These are phyloP conservation scores for Spodoptera exigua DNA, from an alignment of 2,888 invertebrate genomes.

Conservation along the genomic window DNA sequence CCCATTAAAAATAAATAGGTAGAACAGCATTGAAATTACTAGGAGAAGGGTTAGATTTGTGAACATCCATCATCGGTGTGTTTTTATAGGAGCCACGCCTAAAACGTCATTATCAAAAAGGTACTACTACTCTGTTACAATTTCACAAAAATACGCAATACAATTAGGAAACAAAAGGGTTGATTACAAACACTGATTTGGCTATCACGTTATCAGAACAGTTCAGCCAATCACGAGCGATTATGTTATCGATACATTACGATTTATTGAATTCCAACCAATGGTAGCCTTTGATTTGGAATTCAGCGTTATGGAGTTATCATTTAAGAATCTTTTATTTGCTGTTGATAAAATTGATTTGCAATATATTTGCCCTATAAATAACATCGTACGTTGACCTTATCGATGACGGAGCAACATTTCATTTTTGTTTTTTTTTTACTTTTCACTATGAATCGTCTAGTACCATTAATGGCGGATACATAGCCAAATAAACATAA, in stretches of 20 bases:
- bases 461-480: no score
- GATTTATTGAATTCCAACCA: constrained; percentile 19
- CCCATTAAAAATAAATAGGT: no score
- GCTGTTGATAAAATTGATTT: constrained; percentile 26
- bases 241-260: constrained; percentile 13
- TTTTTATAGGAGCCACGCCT: no score
- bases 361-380: constrained; percentile 16
- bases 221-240: constrained; percentile 14
- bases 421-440: no score
- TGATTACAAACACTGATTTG: constrained; percentile 14
- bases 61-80: no score
- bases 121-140: constrained; percentile 1
- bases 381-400: constrained; percentile 15
- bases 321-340: constrained; percentile 15
- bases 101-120: no score
- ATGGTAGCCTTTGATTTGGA: constrained; percentile 4
- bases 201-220: constrained; percentile 25
- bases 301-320: background rate
- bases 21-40: no score
- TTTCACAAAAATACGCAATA: constrained; percentile 16
- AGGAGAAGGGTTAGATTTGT: no score
- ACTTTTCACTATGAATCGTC: no score
- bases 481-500: no score
- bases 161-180: constrained; percentile 14
- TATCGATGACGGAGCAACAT: no score